Base-by-base conservation (phyloP, 2,888 invertebrate species). In the Bombylius discolor region DNA sequence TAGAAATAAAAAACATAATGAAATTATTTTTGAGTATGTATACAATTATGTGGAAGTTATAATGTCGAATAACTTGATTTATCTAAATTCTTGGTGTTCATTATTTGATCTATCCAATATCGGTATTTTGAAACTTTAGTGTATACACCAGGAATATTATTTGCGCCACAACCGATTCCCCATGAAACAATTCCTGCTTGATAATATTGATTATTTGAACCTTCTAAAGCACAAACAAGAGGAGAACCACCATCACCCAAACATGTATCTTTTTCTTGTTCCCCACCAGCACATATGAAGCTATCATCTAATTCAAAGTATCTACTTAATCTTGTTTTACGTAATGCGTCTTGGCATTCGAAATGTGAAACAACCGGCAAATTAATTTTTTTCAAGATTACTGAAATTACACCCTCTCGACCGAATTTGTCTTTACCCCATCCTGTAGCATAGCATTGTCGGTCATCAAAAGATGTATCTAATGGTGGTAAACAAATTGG, bases 91-190 rank as follows among this genome's bases (percentile, higher is more conserved):
- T 77, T 76, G 1, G 64, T 63, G n/a, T 66, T 63, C 78, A 86
- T 77, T 58, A 83, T 77, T 34, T 72, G 69, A 67, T 86, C 84
- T 46, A 92, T 83, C 90, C 92, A 92, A 11, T 75, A 66, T 14
- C 85, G 76, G 65, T 83, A 85, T 52, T 74, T 67, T 0, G 85
- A 76, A 0, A 89, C 85, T 64, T 83, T 81, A 0, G 83, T 82
- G 68, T 92, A 93, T 1, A 89, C 89, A 0, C 87, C 92, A 0
- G 93, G 93, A 11, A 42, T 42, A 1, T 86, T 78, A 52, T 61
- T 71, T 62, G 66, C 68, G 0, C 91, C 91, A 65, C 93, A 93
- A 5, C 87, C 88, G 55, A 93, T 84, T n/a, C 93, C 93, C 91
- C 92, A 93, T 0, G 91, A 84, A 0, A 91, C 88, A 9, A 92